Conservation (phyloP, 2,113 vertebrate genomes). For the Condylura cristata region DNA sequence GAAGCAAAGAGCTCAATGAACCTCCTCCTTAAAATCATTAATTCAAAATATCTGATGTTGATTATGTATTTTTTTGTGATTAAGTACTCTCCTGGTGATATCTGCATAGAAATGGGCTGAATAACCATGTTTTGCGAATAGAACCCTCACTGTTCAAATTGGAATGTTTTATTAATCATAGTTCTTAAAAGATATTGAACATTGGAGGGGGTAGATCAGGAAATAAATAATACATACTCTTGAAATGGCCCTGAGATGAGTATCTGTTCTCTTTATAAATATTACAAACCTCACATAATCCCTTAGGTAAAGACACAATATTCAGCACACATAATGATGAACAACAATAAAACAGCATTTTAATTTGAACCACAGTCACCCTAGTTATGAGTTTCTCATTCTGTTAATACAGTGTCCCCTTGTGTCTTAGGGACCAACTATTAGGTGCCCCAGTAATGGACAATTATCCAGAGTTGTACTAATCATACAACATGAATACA, state of each 20-base stretch:
- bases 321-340: slow-evolving; percentile 84
- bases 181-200: slow-evolving; percentile 86
- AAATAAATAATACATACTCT: slow-evolving; percentile 88
- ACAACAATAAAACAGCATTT: slow-evolving; percentile 82
- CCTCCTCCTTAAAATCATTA: slow-evolving; percentile 64
- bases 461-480: not conserved
- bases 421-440: slow-evolving; percentile 2
- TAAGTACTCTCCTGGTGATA: slow-evolving; percentile 71
- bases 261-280: slow-evolving; percentile 87
- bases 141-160: slow-evolving; percentile 79
- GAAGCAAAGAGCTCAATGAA: slow-evolving; percentile 79
- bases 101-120: slow-evolving; percentile 78
- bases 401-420: slow-evolving; percentile 24
- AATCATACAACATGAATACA: not conserved
- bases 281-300: slow-evolving; percentile 85
- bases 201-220: slow-evolving; percentile 82
- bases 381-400: slow-evolving; percentile 55
- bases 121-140: slow-evolving; percentile 82
- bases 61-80: slow-evolving; percentile 55
- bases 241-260: slow-evolving; percentile 87
- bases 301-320: slow-evolving; percentile 84
- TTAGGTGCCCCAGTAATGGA: slow-evolving; percentile 49
- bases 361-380: slow-evolving; percentile 80
- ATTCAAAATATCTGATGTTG: slow-evolving; percentile 63
- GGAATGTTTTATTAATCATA: slow-evolving; percentile 88